Conservation (phyloP, 2,797 vertebrate species). For the Rallus crepitans region DNA sequence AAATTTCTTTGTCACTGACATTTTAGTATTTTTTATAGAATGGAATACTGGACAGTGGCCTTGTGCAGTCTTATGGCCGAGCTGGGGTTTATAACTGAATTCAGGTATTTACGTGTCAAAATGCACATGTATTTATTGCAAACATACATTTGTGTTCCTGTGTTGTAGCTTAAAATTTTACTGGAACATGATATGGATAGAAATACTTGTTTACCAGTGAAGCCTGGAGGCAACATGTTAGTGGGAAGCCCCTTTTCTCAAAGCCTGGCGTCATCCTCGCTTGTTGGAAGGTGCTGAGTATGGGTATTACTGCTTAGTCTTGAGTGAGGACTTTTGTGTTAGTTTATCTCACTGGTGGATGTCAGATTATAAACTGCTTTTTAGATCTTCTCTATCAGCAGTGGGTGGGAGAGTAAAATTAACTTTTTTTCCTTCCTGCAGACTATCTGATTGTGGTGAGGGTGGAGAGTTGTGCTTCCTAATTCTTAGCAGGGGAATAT, state of each 20-base stretch:
- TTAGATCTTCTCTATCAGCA: not conserved
- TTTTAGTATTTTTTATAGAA: slow-evolving; percentile 52
- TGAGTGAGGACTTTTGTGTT: not conserved
- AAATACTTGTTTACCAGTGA: not conserved
- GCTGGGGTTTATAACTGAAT: not conserved
- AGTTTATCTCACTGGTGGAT: not conserved
- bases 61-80: not conserved
- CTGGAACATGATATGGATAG: not conserved
- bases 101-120: not conserved
- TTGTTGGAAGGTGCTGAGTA: not conserved
- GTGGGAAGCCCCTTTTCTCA: not conserved
- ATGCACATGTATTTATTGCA: not conserved
- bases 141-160: not conserved
- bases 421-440: not conserved
- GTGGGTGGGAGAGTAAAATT: not conserved
- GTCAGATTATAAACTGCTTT: not conserved
- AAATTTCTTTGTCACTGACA: slow-evolving; percentile 53
- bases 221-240: not conserved
- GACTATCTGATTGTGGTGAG: not conserved
- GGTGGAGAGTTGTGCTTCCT: not conserved
- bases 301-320: not conserved
- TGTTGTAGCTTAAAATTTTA: not conserved
- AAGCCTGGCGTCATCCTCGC: not conserved
- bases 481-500: not conserved
- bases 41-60: slow-evolving; percentile 31